Evolutionary conservation across 1,140 invertebrate genomes (phyloP).

Genomic region (Mycetomoellerius zeteki): DNA sequence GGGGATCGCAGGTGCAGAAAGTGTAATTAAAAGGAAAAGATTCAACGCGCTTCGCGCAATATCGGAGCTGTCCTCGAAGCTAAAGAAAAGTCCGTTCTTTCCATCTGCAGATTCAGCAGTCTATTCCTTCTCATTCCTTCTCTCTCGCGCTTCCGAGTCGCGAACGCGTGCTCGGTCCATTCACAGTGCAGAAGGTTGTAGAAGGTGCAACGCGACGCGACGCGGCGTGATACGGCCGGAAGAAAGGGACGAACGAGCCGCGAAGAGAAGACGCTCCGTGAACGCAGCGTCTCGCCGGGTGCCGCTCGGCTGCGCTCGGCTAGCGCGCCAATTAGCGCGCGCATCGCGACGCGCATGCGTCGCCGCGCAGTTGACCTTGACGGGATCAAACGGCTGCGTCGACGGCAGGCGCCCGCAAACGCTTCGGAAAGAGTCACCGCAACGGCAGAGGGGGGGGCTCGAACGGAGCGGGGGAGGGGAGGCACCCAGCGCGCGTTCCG

Average conservation of each 20-base stretch:
- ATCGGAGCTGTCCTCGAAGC: neutral
- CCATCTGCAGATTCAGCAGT: neutral
- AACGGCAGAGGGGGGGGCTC: neutral
- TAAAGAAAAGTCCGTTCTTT: neutral
- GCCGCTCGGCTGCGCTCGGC: neutral
- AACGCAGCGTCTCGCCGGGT: slow-evolving; percentile 8
- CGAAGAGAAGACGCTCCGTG: slow-evolving; percentile 3
- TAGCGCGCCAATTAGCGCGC: neutral
- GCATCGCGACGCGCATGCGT: slow-evolving; percentile 10
- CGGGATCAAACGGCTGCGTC: slow-evolving; percentile 61
- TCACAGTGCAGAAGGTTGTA: no score
- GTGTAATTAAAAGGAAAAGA: neutral
- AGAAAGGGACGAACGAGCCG: neutral
- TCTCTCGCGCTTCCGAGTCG: neutral
- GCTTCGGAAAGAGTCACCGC: slow-evolving; percentile 72
- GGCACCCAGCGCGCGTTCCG: slow-evolving; percentile 71
- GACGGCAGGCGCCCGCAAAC: slow-evolving; percentile 74
- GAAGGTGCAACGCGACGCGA: neutral
- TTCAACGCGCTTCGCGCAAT: neutral
- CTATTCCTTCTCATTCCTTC: neutral
- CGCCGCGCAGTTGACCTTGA: slow-evolving; percentile 68
- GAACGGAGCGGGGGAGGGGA: neutral
- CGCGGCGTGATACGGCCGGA: neutral
- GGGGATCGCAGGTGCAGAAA: neutral
- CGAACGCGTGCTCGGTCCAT: neutral